These are phyloP conservation scores for Phalacrocorax brasilianus DNA, from an alignment of 2,113 vertebrate genomes.

Conservation along the genomic window DNA sequence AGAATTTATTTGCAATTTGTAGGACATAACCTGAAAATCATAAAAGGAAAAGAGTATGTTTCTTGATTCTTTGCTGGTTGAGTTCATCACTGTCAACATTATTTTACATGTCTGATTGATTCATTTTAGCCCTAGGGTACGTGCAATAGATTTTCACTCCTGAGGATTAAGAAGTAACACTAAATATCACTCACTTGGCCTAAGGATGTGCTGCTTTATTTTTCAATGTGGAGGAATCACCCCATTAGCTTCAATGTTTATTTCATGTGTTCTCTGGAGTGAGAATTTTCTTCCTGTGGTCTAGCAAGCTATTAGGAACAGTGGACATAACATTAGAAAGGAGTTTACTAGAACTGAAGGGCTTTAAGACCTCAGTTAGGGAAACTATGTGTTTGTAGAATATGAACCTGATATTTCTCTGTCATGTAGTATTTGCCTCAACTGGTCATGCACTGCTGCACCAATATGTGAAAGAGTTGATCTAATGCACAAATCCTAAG, in stretches of 20 bases:
- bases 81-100: not conserved
- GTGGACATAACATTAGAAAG: not conserved
- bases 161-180: not conserved
- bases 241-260: slow-evolving; percentile 50
- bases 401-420: not conserved
- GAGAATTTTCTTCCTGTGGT: slow-evolving; percentile 44
- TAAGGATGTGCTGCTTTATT: slow-evolving; percentile 9
- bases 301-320: slow-evolving; percentile 37
- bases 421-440: not conserved
- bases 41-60: not conserved
- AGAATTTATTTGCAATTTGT: not conserved
- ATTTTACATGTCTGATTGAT: not conserved
- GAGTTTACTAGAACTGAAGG: not conserved
- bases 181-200: not conserved
- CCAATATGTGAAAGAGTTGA: not conserved
- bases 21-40: not conserved
- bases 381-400: not conserved
- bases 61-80: not conserved
- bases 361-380: not conserved
- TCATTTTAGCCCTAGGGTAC: not conserved
- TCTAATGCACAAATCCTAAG: no score
- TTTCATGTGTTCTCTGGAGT: slow-evolving; percentile 33
- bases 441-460: not conserved
- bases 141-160: not conserved
- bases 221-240: slow-evolving; percentile 20